Evolutionary conservation across 2,888 invertebrate genomes (phyloP).

Genomic region (Sipha maydis): DNA sequence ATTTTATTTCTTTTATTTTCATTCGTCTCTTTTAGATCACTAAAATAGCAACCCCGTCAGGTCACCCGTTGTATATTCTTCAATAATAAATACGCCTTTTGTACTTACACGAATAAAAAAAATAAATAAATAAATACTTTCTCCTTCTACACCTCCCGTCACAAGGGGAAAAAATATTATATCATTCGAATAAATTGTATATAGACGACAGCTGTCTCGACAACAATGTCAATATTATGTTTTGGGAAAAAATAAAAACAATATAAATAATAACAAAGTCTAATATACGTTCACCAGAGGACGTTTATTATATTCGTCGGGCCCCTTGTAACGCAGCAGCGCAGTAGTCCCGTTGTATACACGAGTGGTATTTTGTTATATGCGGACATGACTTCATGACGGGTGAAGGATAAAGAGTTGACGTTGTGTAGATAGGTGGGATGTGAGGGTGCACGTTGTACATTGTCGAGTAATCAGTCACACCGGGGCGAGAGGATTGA

Average conservation of each 20-base stretch:
- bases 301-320: slow-evolving; percentile 15
- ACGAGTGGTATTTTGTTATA: not conserved
- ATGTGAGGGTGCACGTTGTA: not conserved
- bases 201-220: slow-evolving; percentile 40
- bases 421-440: not conserved
- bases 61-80: not conserved
- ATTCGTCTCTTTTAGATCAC: not conserved
- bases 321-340: not conserved
- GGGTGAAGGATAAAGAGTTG: not conserved
- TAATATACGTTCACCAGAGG: not conserved
- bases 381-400: not conserved
- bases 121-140: not conserved
- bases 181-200: slow-evolving; percentile 36
- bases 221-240: slow-evolving; percentile 35
- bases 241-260: not conserved
- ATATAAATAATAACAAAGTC: slow-evolving; percentile 38
- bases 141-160: not conserved
- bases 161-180: slow-evolving; percentile 4
- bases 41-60: not conserved
- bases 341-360: not conserved
- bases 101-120: not conserved
- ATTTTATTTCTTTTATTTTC: too few species aligned
- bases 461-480: slow-evolving; percentile 33
- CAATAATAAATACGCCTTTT: not conserved
- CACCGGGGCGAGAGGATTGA: not conserved